Conservation (phyloP, 2,113 vertebrate species). For the Eurypyga helias region DNA sequence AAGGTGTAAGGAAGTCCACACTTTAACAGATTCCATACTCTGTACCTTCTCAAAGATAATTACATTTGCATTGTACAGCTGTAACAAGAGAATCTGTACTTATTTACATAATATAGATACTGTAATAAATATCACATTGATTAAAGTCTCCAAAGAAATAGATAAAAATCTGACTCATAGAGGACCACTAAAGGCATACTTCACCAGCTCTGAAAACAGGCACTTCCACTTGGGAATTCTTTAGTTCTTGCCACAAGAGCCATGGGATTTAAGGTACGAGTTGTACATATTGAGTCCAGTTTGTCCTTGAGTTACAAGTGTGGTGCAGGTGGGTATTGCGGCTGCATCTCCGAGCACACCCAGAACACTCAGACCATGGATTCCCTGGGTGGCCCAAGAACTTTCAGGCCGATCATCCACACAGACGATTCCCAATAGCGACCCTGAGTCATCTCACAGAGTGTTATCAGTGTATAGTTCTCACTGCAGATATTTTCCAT, state of each 20-base stretch:
- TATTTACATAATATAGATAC: slow-evolving; percentile 5
- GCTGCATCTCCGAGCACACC: accelerated
- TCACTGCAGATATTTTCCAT: background rate
- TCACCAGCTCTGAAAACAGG: background rate
- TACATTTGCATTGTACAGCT: background rate
- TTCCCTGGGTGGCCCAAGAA: too few species aligned
- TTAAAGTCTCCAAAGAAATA: background rate
- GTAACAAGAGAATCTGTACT: background rate
- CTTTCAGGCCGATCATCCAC: background rate
- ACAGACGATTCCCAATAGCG: background rate
- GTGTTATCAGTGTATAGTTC: background rate
- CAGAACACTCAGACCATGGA: background rate
- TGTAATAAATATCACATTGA: background rate
- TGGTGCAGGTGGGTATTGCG: background rate
- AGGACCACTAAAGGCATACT: background rate
- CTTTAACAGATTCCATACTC: background rate
- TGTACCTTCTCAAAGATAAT: background rate
- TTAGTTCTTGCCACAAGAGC: background rate
- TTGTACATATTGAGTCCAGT: accelerated
- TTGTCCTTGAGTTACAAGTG: too few species aligned
- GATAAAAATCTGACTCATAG: background rate
- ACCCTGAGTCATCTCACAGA: background rate
- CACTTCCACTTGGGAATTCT: background rate
- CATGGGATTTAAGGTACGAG: background rate
- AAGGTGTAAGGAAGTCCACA: background rate